Evolutionary conservation across 2,888 invertebrate genomes (phyloP).

Genomic region (Troides helena): DNA sequence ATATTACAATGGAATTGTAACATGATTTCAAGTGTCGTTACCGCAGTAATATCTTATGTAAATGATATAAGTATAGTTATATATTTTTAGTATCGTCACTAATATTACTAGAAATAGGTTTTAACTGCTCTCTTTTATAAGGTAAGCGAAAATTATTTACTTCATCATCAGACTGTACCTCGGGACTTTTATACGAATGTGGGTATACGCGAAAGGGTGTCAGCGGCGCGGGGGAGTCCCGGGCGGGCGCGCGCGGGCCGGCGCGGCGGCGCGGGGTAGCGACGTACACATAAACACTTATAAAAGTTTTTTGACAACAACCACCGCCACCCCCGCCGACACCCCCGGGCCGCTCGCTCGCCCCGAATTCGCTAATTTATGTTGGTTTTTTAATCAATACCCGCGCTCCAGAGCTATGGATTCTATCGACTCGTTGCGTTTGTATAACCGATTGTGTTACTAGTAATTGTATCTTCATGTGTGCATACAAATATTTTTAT

Average conservation of each 20-base stretch:
- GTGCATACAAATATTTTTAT: neutral
- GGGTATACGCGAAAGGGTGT: constrained; percentile 80
- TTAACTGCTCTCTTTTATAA: neutral
- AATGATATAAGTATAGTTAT: too few species aligned
- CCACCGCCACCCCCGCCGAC: constrained; percentile 49
- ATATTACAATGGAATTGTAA: too few species aligned
- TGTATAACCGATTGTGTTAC: constrained; percentile 32
- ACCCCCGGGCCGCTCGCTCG: constrained; percentile 37
- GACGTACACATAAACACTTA: constrained; percentile 76
- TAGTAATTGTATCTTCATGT: constrained; percentile 32
- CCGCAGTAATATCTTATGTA: too few species aligned
- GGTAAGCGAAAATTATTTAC: constrained; percentile 32
- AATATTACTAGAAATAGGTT: too few species aligned
- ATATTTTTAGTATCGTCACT: too few species aligned
- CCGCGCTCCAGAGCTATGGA: constrained; percentile 55
- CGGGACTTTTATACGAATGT: constrained; percentile 72
- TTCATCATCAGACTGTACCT: constrained; percentile 49
- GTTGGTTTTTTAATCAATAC: constrained; percentile 81
- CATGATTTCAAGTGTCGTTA: too few species aligned
- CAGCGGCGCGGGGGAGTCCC: constrained; percentile 45
- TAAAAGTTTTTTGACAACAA: constrained; percentile 80
- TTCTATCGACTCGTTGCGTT: constrained; percentile 52
- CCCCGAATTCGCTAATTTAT: constrained; percentile 79
- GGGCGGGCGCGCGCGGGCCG: constrained; percentile 37
- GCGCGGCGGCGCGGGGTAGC: constrained; percentile 37